phyloP scores from a whole-genome alignment of 1,140 invertebrate species.

The Atta cephalotes region DNA sequence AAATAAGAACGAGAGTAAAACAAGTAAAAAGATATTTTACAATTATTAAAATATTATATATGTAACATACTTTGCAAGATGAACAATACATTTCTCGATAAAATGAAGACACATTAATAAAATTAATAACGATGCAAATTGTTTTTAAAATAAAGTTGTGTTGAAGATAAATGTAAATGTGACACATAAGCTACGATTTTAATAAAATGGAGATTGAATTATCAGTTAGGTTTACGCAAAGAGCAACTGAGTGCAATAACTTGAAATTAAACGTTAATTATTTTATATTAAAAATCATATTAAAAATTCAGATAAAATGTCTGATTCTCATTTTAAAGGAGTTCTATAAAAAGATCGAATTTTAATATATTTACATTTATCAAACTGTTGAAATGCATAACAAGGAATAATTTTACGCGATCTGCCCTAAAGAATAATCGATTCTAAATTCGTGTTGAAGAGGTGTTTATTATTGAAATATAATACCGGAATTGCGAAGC shows the following conservation, averaged over 20 bases:
- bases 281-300: neutral
- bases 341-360: neutral
- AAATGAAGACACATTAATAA: neutral
- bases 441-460: neutral
- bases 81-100: neutral
- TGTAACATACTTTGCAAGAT: neutral
- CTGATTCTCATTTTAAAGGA: neutral
- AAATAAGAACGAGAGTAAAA: neutral
- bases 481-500: neutral
- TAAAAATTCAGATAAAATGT: neutral
- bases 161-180: neutral
- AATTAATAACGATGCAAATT: neutral
- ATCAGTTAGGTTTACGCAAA: neutral
- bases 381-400: neutral
- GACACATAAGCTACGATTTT: neutral
- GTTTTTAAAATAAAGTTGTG: neutral
- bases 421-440: neutral
- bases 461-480: constrained; percentile 32
- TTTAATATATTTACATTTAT: neutral
- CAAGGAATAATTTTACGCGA: neutral
- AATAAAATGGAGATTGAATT: neutral
- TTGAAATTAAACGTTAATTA: neutral
- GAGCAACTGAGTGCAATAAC: neutral
- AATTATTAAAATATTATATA: neutral
- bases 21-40: neutral